A percentile compares a stretch with the other conserved stretches of the same genome.
Evolutionary conservation across 1,140 invertebrate species (phyloP).

Genomic region (Trichonephila inaurata): DNA sequence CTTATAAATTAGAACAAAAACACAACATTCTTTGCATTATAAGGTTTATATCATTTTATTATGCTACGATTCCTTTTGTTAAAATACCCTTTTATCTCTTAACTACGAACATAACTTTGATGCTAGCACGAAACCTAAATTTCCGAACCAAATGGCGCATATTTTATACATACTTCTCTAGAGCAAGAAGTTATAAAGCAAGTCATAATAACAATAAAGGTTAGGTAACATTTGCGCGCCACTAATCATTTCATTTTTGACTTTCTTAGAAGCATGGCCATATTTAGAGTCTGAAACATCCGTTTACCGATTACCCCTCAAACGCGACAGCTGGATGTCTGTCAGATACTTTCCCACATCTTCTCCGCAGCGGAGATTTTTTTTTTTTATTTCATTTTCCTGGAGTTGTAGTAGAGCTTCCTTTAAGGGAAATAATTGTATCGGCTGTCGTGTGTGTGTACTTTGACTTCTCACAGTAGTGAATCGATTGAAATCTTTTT

Average conservation of each 20-base stretch:
- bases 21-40: no score
- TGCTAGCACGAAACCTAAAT: no score
- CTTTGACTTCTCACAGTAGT: slow-evolving; percentile 24
- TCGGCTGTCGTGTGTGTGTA: slow-evolving; percentile 8
- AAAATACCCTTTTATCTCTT: no score
- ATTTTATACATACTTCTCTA: neutral
- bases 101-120: no score
- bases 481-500: slow-evolving; percentile 25
- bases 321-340: neutral
- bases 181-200: neutral
- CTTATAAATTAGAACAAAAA: no score
- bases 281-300: neutral
- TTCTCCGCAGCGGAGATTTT: neutral
- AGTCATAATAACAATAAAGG: neutral
- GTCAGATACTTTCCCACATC: slow-evolving; percentile 21
- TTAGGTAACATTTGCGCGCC: neutral
- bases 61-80: no score
- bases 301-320: neutral
- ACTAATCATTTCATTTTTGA: neutral
- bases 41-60: no score
- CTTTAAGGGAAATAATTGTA: neutral
- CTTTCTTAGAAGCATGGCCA: neutral
- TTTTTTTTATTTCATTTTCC: neutral
- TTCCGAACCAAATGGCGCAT: no score
- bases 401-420: neutral